A percentile compares a stretch with the other conserved stretches of the same genome.
phyloP scores from a whole-genome alignment of 2,888 invertebrate species.

The Cheilosia variabilis region DNA sequence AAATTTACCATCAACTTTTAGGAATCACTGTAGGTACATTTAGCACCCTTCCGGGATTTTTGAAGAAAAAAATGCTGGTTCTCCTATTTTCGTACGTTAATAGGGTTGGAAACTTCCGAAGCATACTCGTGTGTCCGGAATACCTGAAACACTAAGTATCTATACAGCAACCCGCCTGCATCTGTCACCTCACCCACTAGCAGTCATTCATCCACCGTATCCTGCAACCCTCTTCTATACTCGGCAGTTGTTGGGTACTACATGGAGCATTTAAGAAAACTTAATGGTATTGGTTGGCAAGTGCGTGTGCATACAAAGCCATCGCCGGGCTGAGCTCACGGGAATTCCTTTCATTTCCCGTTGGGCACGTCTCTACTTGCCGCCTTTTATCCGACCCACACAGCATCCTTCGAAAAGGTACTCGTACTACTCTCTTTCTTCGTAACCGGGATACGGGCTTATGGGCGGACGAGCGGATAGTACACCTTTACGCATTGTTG shows the following conservation, averaged over 20 bases:
- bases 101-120: constrained; percentile 30
- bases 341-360: constrained; percentile 66
- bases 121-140: constrained; percentile 13
- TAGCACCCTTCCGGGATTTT: too few species aligned
- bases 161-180: constrained; percentile 58
- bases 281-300: constrained; percentile 79
- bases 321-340: constrained; percentile 52
- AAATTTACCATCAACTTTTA: too few species aligned
- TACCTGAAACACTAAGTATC: constrained; percentile 27
- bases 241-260: constrained; percentile 56
- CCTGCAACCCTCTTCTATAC: constrained; percentile 26
- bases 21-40: too few species aligned
- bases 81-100: constrained; percentile 1
- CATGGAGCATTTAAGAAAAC: constrained; percentile 61
- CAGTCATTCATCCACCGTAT: constrained; percentile 43
- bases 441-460: constrained; percentile 21
- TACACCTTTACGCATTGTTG: constrained; percentile 71
- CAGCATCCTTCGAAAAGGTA: constrained; percentile 38
- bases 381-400: constrained; percentile 35
- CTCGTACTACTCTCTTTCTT: constrained; percentile 12
- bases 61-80: background rate
- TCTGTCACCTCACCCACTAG: constrained; percentile 57
- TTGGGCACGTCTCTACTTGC: constrained; percentile 63
- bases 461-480: constrained; percentile 46
- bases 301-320: constrained; percentile 76